These are phyloP conservation scores for Conger conger DNA, from an alignment of 2,113 vertebrate genomes.

Conservation along the genomic window DNA sequence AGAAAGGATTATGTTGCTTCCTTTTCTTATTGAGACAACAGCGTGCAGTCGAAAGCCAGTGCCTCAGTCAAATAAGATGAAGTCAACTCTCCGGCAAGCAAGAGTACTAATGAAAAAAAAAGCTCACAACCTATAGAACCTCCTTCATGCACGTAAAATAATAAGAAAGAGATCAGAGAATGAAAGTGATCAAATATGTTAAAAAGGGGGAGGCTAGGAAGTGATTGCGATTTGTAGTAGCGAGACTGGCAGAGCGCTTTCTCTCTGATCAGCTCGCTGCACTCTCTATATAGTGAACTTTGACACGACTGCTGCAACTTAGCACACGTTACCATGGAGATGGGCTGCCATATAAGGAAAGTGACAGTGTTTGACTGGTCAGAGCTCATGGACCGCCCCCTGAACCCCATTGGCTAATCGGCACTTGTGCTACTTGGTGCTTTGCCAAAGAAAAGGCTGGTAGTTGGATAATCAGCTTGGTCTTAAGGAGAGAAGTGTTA, in stretches of 20 bases:
- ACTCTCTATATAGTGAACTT: conserved; percentile 93
- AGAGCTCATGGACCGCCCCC: conserved; percentile 68
- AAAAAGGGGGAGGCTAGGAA: conserved; percentile 85
- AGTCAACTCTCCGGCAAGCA: conserved; percentile 79
- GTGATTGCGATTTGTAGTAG: conserved; percentile 90
- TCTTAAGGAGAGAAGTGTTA: conserved; percentile 78
- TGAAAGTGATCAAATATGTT: conserved; percentile 93
- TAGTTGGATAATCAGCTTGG: conserved; percentile 74
- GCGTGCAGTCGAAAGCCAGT: conserved; percentile 66
- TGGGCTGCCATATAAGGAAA: conserved; percentile 72
- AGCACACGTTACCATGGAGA: conserved; percentile 77
- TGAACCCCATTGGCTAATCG: conserved; percentile 67
- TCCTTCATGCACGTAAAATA: conserved; percentile 78
- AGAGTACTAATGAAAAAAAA: conserved; percentile 65
- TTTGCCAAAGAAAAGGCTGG: conserved; percentile 50
- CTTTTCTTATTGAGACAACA: conserved; percentile 62
- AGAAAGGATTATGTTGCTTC: conserved; percentile 59
- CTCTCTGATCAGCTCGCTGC: conserved; percentile 94
- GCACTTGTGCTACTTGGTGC: conserved; percentile 76
- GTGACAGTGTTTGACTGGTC: conserved; percentile 73
- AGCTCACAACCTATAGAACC: conserved; percentile 80
- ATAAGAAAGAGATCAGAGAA: conserved; percentile 75
- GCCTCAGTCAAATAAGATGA: conserved; percentile 79
- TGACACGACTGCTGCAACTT: conserved; percentile 80
- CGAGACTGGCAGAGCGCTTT: conserved; percentile 88